Percentiles rank a stretch among this genome's conserved stretches.
phyloP scores from a whole-genome alignment of 2,113 vertebrate species.

The Phrynosoma platyrhinos region DNA sequence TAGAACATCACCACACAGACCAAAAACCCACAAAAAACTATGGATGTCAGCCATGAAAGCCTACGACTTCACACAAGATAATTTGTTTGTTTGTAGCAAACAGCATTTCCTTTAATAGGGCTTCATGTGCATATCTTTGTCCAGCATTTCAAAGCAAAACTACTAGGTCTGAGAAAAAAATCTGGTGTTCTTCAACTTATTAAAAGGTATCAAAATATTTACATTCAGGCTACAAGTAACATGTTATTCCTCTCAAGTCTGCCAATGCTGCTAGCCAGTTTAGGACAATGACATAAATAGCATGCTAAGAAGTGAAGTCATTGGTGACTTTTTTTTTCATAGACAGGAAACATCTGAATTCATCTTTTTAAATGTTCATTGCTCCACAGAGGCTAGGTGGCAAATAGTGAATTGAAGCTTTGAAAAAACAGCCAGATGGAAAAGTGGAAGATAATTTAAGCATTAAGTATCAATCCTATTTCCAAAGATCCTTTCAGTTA shows the following conservation, averaged over 20 bases:
- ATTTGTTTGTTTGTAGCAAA: neutral
- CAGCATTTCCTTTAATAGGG: conserved; percentile 17
- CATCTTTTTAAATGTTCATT: conserved; percentile 6
- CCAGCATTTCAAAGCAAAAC: conserved; percentile 51
- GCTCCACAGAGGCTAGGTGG: conserved; percentile 7
- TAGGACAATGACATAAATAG: conserved; percentile 33
- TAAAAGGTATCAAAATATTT: conserved; percentile 45
- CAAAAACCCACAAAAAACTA: too few species aligned
- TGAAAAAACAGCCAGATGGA: neutral
- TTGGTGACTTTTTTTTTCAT: conserved; percentile 35
- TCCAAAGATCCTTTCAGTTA: neutral
- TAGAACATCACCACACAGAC: too few species aligned
- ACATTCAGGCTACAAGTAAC: conserved; percentile 14
- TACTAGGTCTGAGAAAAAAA: conserved; percentile 17
- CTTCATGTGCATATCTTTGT: neutral
- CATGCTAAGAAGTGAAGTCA: conserved; percentile 1
- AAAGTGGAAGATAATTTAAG: conserved; percentile 27
- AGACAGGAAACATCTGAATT: conserved; percentile 44
- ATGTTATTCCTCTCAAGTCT: conserved; percentile 50
- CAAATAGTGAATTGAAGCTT: neutral
- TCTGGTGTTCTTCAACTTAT: conserved; percentile 47
- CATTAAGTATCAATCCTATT: accelerated
- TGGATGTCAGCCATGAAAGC: too few species aligned
- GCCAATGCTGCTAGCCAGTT: neutral
- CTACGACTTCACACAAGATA: too few species aligned